Percentiles rank a stretch among this genome's conserved stretches.
phyloP scores from a whole-genome alignment of 2,888 invertebrate species.

The Trichogramma evanescens region DNA sequence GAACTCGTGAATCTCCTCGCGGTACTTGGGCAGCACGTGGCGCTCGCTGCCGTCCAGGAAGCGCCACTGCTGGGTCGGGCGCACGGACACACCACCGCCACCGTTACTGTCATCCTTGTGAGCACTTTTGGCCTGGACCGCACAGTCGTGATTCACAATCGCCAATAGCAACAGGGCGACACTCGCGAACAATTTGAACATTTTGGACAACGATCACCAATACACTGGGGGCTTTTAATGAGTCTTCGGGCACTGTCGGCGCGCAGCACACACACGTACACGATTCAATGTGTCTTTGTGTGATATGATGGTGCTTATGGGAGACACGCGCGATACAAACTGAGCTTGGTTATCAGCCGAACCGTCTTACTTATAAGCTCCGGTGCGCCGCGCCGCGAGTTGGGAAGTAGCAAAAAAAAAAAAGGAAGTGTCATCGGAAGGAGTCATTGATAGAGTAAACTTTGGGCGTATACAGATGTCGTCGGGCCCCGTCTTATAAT shows the following conservation, averaged over 20 bases:
- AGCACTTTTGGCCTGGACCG: too few species aligned
- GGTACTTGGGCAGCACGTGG: neutral
- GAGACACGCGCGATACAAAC: too few species aligned
- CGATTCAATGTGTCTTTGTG: too few species aligned
- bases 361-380: conserved; percentile 20
- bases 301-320: too few species aligned
- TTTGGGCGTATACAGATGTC: conserved; percentile 18
- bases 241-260: too few species aligned
- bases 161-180: neutral
- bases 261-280: too few species aligned
- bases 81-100: conserved; percentile 8
- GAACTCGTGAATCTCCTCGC: conserved; percentile 10
- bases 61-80: conserved; percentile 12
- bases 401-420: too few species aligned
- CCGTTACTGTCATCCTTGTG: neutral
- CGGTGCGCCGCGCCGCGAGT: neutral
- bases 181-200: too few species aligned
- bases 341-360: neutral
- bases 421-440: neutral
- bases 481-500: conserved; percentile 18
- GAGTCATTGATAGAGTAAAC: conserved; percentile 20
- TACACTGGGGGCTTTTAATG: too few species aligned
- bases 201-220: too few species aligned
- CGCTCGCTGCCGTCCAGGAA: conserved; percentile 8
- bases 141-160: neutral